Base-by-base conservation (phyloP, 1,140 invertebrate species). In the Varroa destructor region DNA sequence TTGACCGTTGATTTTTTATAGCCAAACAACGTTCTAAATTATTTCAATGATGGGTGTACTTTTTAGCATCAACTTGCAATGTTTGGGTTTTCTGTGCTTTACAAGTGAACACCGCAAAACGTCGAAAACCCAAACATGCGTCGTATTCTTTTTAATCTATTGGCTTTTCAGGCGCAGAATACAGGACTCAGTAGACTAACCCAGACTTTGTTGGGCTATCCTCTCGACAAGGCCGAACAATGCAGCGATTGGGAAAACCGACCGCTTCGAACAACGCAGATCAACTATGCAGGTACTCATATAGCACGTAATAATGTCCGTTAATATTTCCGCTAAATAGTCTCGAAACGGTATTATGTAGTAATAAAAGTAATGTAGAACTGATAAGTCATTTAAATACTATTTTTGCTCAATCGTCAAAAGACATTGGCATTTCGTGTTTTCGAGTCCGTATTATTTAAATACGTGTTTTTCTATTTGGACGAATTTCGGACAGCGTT, bases 211-310 rank as follows among this genome's bases (percentile, higher is more conserved):
- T 81, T 91, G 74, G 89, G 89, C 12, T 79, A 84, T 71, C 84
- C 85, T 42, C 77, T 93, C 0, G 84, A 88, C 78, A 93, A 93
- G 80, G 82, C 83, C 4, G 88, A 92, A 79, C 89, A 91, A 75
- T 89, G 90, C 81, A 91, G 89, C 0, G 87, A 92, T 81, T 93
- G 90, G 90, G 88, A 90, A 77, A 82, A 84, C 73, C 81, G 90
- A 76, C 90, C 90, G 40, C 78, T 93, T 42, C 79, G 89, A 72
- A 77, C 83, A 56, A 83, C 84, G 71, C 90, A 93, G 81, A 84
- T 89, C 43, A 77, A 80, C 73, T 93, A 93, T 84, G 90, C 89
- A 73, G 85, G 86, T 86, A 76, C 75, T 73, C 75, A 71, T 73
- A 43, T 72, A 8, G 46, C 46, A 51, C 8, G 8, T 51, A 8